Base-by-base conservation (phyloP, 2,797 vertebrate genomes). In the Lacerta agilis region DNA sequence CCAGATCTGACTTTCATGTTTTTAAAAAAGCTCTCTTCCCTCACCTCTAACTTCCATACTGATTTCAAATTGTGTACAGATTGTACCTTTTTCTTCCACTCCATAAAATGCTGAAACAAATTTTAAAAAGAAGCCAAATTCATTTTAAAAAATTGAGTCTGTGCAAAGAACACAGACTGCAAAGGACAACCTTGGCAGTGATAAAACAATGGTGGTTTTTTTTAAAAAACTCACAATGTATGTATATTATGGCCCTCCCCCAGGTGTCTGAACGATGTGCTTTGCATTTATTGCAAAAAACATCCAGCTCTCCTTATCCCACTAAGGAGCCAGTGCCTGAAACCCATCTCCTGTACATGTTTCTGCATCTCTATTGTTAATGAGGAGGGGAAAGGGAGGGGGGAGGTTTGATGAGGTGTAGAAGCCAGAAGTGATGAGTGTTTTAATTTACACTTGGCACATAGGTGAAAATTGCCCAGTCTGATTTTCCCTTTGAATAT, bases 371-470 rank as follows among this genome's bases (percentile, higher is more conserved):
- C 17, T 41, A 10, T 33, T 61, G 36, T 76, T 85, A 73, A 83
- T 41, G 15, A 61, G 33, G 61, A 23, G 61, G 17, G 61, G 61
- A 23, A 23, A 23, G 20, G 61, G 17, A 10, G 61, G 61, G 58
- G 20, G 61, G 61, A 23, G 18, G 61, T 43, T 43, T 76, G 9
- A 61, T 18, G 81, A 66, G 64, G 43, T 23, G 3, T 36, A 55
- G 18, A 45, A 85, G 78, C 25, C 41, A 75, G 69, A 88, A 67
- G 49, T 80, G 87, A 73, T 11, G 77, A 55, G 33, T 72, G 69
- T n/a, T 80, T 85, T 80, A 88, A 88, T 88, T 88, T 25, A 10
- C 83, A 75, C 87, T 80, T 81, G 69, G 87, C 58, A 27, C 20
- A 58, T n/a, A 72, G n/a, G 87, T 88, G 87, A 73, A 88, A 85